phyloP scores from a whole-genome alignment of 2,888 invertebrate genomes.

The Smittia aterrima region DNA sequence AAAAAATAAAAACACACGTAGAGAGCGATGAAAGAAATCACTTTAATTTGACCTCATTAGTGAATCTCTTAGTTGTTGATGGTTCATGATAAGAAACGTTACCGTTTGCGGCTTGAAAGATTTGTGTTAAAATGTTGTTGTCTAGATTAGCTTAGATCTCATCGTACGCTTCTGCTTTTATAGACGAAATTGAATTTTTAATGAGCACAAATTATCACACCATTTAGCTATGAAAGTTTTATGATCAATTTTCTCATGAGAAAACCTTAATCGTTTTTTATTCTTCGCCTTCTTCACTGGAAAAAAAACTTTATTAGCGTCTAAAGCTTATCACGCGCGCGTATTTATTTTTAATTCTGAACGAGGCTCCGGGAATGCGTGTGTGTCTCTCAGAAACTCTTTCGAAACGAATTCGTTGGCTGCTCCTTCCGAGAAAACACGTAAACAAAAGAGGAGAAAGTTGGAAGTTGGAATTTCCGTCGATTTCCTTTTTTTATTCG shows the following conservation, averaged over 20 bases:
- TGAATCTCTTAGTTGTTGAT: not conserved
- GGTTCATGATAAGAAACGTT: not conserved
- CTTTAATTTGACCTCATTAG: slow-evolving; percentile 38
- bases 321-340: not conserved
- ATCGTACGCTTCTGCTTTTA: not conserved
- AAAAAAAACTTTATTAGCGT: not conserved
- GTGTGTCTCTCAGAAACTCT: not conserved
- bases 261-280: not conserved
- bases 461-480: not conserved
- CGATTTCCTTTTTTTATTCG: not conserved
- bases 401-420: not conserved
- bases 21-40: no score
- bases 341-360: not conserved
- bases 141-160: not conserved
- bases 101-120: not conserved
- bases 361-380: not conserved
- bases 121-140: not conserved
- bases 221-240: slow-evolving; percentile 29
- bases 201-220: slow-evolving; percentile 35
- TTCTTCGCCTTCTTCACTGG: not conserved
- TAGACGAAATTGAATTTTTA: slow-evolving; percentile 29
- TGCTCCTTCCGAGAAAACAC: not conserved
- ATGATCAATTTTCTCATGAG: slow-evolving; percentile 21
- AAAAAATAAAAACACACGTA: not conserved
- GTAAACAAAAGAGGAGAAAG: not conserved